Percentiles rank a stretch among this genome's conserved stretches.
Conservation (phyloP, 2,888 invertebrate genomes). For the Drosophila atroscutellata region DNA sequence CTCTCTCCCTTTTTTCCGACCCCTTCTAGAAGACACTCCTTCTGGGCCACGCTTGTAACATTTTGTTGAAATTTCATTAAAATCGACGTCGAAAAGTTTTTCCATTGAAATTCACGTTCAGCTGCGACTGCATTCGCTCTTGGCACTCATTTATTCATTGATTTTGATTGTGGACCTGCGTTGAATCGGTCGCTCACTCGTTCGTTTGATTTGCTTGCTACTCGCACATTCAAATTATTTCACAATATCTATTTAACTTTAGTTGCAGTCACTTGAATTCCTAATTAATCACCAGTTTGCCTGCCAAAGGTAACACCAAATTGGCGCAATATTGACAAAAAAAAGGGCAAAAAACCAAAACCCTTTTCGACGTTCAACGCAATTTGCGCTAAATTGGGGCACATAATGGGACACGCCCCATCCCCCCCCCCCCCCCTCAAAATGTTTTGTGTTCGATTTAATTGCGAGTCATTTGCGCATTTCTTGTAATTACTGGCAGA, state of each 20-base stretch:
- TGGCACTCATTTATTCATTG: conserved; percentile 50
- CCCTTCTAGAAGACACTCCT: conserved; percentile 11
- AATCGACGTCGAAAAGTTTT: conserved; percentile 74
- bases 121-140: conserved; percentile 34
- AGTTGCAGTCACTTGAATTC: conserved; percentile 72
- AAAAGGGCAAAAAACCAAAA: not conserved
- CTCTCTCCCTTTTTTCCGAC: not conserved
- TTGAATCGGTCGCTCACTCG: conserved; percentile 38
- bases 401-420: conserved; percentile 4
- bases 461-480: conserved; percentile 51
- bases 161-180: conserved; percentile 41
- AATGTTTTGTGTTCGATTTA: conserved; percentile 37
- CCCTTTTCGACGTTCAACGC: conserved; percentile 1
- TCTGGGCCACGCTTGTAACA: conserved; percentile 59
- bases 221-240: conserved; percentile 68
- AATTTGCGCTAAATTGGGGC: conserved; percentile 16
- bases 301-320: conserved; percentile 40
- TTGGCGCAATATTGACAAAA: conserved; percentile 36
- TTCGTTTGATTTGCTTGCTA: conserved; percentile 54
- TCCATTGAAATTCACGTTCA: conserved; percentile 39
- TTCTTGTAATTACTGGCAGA: conserved; percentile 58
- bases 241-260: conserved; percentile 75
- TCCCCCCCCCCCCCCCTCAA: not conserved
- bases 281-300: conserved; percentile 68
- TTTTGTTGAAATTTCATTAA: conserved; percentile 80